Evolutionary conservation across 2,113 vertebrate species (phyloP).

Genomic region (Syrmaticus mikado): DNA sequence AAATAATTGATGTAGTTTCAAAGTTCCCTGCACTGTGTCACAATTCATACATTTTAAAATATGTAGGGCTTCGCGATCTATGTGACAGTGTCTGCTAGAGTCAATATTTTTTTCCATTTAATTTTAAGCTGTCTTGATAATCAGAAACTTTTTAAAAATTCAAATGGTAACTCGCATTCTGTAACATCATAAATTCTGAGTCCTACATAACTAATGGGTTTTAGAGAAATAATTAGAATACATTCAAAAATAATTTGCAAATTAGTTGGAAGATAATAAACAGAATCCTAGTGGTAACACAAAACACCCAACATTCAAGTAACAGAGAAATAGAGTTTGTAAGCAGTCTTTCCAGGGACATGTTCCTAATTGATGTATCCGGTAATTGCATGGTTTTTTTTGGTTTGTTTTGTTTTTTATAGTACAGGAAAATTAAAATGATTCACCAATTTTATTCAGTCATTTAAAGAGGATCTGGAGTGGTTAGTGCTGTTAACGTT

Average conservation of each 20-base stretch:
- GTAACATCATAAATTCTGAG: background rate
- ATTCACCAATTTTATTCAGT: background rate
- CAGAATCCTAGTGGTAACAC: background rate
- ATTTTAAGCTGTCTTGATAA: conserved; percentile 10
- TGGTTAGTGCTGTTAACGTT: background rate
- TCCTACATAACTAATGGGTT: background rate
- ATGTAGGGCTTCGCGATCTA: background rate
- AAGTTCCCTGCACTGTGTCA: conserved; percentile 10
- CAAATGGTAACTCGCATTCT: background rate
- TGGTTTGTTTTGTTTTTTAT: background rate
- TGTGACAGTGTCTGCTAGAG: background rate
- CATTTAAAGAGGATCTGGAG: background rate
- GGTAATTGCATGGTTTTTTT: background rate
- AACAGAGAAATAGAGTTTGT: background rate
- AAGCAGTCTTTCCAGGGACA: background rate
- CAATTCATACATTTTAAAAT: conserved; percentile 23
- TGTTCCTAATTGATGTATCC: background rate
- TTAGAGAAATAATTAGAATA: conserved; percentile 13
- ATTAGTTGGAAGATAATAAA: background rate
- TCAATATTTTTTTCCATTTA: conserved; percentile 12
- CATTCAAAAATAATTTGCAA: background rate
- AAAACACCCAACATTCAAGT: background rate
- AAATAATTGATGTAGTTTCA: conserved; percentile 33
- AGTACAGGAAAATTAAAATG: background rate
- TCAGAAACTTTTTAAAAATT: conserved; percentile 38